A percentile compares a stretch with the other conserved stretches of the same genome.
phyloP scores from a whole-genome alignment of 30 jellyfish, hydroid and myxozoan genomes.

The Pelagia noctiluca region DNA sequence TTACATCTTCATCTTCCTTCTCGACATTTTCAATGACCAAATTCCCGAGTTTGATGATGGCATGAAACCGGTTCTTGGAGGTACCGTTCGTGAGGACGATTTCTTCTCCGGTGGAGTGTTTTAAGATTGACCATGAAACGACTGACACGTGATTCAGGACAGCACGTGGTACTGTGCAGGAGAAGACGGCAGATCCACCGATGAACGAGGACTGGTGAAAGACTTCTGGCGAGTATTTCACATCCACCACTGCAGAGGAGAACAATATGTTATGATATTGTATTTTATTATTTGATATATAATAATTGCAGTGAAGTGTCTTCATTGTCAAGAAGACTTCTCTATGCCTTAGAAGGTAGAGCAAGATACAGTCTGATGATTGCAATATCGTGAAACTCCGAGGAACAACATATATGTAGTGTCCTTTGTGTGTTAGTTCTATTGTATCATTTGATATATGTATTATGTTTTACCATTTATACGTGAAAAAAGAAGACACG shows the following conservation, averaged over 20 bases:
- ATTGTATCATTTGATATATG: too few species aligned
- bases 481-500: too few species aligned
- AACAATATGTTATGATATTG: neutral
- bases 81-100: constrained; percentile 50
- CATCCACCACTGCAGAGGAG: constrained; percentile 73
- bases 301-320: too few species aligned
- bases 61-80: constrained; percentile 68
- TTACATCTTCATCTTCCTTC: constrained; percentile 60
- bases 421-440: too few species aligned
- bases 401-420: too few species aligned
- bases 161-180: constrained; percentile 65
- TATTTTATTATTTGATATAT: too few species aligned
- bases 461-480: too few species aligned
- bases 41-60: constrained; percentile 55
- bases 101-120: constrained; percentile 49
- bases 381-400: too few species aligned
- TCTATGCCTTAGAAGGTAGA: too few species aligned
- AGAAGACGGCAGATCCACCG: constrained; percentile 86
- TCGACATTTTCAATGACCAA: constrained; percentile 58
- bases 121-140: constrained; percentile 77
- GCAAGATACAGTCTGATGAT: too few species aligned
- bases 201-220: constrained; percentile 73
- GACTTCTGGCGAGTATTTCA: constrained; percentile 83
- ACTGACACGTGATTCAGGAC: constrained; percentile 49
- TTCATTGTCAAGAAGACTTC: too few species aligned